These are phyloP conservation scores for Corydoras sp. DNA, from an alignment of 2,113 vertebrate species.

Conservation along the genomic window DNA sequence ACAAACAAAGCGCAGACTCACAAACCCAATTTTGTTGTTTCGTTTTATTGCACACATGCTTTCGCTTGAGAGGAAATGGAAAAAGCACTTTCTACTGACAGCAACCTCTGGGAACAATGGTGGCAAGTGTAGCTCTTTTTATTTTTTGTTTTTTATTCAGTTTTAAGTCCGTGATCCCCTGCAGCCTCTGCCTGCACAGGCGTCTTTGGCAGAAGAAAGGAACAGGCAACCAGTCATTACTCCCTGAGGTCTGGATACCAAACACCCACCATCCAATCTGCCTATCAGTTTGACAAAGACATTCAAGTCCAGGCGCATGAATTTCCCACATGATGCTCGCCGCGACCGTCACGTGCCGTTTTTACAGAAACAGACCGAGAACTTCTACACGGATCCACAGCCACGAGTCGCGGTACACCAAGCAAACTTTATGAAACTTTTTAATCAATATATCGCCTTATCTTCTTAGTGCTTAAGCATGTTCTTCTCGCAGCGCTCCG, in stretches of 20 bases:
- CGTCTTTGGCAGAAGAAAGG: conserved; percentile 36
- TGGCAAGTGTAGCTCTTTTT: conserved; percentile 2
- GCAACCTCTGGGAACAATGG: not conserved
- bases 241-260: conserved; percentile 34
- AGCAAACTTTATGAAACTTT: not conserved
- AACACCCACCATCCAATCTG: conserved; percentile 49
- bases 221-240: conserved; percentile 31
- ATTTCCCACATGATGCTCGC: conserved; percentile 25
- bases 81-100: conserved; percentile 4
- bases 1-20: not conserved
- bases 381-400: not conserved
- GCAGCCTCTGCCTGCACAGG: conserved; percentile 16
- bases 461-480: not conserved
- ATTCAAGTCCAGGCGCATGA: conserved; percentile 18
- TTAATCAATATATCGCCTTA: not conserved
- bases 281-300: conserved; percentile 40
- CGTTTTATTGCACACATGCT: not conserved
- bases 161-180: conserved; percentile 16
- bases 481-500: too few relatives aligned
- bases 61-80: not conserved
- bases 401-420: too few relatives aligned
- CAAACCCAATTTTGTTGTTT: not conserved
- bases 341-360: not conserved
- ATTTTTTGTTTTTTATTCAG: conserved; percentile 12
- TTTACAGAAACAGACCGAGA: not conserved